Percentiles rank a stretch among this genome's conserved stretches.
phyloP scores from a whole-genome alignment of 2,113 vertebrate genomes.

The Ochotona curzoniae region DNA sequence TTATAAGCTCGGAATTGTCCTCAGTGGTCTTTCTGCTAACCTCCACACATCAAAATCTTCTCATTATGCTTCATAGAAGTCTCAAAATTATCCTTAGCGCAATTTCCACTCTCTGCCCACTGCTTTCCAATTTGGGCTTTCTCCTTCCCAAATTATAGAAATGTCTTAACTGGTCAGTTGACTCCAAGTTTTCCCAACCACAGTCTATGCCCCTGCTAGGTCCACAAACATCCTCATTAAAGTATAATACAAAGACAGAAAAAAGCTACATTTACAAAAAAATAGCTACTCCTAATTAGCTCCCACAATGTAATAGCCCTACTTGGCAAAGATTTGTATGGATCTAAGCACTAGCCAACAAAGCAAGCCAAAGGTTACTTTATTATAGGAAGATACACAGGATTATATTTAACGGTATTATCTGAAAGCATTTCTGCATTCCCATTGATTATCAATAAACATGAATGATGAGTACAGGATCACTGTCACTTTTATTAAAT shows the following conservation, averaged over 20 bases:
- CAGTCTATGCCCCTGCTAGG: background rate
- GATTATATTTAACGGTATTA: slow-evolving; percentile 21
- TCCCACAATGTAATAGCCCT: background rate
- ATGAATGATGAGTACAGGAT: background rate
- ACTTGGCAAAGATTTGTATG: slow-evolving; percentile 40
- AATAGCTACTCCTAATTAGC: background rate
- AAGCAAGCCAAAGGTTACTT: slow-evolving; percentile 12
- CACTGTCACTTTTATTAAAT: slow-evolving; percentile 39
- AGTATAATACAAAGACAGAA: background rate
- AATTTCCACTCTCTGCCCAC: background rate
- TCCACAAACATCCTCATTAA: background rate
- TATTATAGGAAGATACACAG: slow-evolving; percentile 33
- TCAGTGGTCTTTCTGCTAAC: background rate
- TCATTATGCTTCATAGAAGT: background rate
- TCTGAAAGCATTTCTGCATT: slow-evolving; percentile 15
- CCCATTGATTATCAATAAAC: slow-evolving; percentile 15
- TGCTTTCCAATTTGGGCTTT: background rate
- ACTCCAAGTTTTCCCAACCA: background rate
- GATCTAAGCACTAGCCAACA: slow-evolving; percentile 41
- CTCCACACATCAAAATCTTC: background rate
- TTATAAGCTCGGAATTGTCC: slow-evolving; percentile 7
- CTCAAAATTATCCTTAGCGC: background rate
- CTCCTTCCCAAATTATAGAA: background rate
- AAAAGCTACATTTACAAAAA: background rate
- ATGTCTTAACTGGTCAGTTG: background rate